phyloP scores from a whole-genome alignment of 2,888 invertebrate genomes.

The Drosophila glabriapex region DNA sequence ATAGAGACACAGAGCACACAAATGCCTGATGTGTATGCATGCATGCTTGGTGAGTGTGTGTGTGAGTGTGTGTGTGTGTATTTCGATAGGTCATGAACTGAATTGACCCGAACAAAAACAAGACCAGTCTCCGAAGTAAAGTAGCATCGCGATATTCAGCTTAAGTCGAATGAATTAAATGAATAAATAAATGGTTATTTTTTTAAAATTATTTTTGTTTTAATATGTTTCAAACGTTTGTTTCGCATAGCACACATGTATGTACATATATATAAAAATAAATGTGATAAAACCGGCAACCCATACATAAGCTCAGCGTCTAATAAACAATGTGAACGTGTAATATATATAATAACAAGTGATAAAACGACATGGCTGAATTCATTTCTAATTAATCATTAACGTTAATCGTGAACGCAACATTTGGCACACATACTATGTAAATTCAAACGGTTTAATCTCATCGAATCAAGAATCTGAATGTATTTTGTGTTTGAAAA shows the following conservation, averaged over 20 bases:
- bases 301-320: constrained; percentile 9
- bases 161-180: constrained; percentile 1
- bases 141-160: constrained; percentile 14
- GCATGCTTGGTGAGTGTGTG: constrained; percentile 9
- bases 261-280: constrained; percentile 15
- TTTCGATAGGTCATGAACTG: constrained; percentile 76
- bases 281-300: constrained; percentile 18
- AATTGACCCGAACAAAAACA: constrained; percentile 67
- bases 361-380: constrained; percentile 22
- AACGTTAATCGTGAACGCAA: constrained; percentile 2
- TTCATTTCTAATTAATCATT: constrained; percentile 10
- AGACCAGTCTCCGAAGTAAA: constrained; percentile 18
- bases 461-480: constrained; percentile 3
- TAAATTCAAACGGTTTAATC: constrained; percentile 1
- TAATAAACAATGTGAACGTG: constrained; percentile 8
- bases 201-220: not conserved
- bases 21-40: constrained; percentile 9
- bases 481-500: constrained; percentile 1
- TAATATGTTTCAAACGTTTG: not conserved
- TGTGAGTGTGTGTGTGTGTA: constrained; percentile 19
- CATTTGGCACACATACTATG: not conserved
- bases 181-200: not conserved
- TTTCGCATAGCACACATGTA: constrained; percentile 5
- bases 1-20: not conserved
- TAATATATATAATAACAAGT: constrained; percentile 11